A percentile compares a stretch with the other conserved stretches of the same genome.
Evolutionary conservation across 2,888 invertebrate species (phyloP).

Genomic region (Nephrotoma flavescens): DNA sequence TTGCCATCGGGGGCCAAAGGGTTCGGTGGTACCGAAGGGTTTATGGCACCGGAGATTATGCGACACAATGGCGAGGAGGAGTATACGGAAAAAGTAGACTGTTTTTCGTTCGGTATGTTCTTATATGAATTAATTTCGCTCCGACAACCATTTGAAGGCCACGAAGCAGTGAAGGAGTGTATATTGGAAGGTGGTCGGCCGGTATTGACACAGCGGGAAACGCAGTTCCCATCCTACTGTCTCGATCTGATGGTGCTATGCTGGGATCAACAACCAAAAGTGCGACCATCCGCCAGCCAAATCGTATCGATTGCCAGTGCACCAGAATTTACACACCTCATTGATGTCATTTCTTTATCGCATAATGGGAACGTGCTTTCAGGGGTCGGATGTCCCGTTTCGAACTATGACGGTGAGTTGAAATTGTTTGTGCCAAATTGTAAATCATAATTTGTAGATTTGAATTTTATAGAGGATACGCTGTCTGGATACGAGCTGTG

Average conservation of each 20-base stretch:
- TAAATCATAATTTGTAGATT: conserved; percentile 4
- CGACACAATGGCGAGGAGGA: conserved; percentile 97
- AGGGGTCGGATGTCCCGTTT: conserved; percentile 37
- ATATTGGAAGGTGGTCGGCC: conserved; percentile 91
- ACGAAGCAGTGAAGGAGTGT: conserved; percentile 93
- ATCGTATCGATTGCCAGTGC: conserved; percentile 83
- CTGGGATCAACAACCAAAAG: conserved; percentile 76
- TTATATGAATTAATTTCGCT: conserved; percentile 88
- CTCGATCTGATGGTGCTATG: conserved; percentile 92
- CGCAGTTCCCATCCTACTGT: conserved; percentile 72
- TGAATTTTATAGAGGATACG: conserved; percentile 29
- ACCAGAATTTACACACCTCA: conserved; percentile 82
- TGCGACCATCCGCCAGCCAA: conserved; percentile 87
- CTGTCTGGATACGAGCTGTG: conserved; percentile 54
- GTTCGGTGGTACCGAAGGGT: conserved; percentile 97
- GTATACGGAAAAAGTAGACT: conserved; percentile 97
- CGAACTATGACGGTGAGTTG: conserved; percentile 34
- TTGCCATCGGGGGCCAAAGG: conserved; percentile 89
- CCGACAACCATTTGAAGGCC: conserved; percentile 89
- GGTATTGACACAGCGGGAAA: conserved; percentile 67
- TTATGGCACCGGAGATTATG: conserved; percentile 99
- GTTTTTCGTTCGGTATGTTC: conserved; percentile 98
- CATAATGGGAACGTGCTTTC: conserved; percentile 50
- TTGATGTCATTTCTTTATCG: conserved; percentile 61
- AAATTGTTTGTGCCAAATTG: background rate